Evolutionary conservation across 2,888 invertebrate species (phyloP), one percentile per base, ranked within the genome.

Genomic region (Rhogogaster chlorosoma): DNA sequence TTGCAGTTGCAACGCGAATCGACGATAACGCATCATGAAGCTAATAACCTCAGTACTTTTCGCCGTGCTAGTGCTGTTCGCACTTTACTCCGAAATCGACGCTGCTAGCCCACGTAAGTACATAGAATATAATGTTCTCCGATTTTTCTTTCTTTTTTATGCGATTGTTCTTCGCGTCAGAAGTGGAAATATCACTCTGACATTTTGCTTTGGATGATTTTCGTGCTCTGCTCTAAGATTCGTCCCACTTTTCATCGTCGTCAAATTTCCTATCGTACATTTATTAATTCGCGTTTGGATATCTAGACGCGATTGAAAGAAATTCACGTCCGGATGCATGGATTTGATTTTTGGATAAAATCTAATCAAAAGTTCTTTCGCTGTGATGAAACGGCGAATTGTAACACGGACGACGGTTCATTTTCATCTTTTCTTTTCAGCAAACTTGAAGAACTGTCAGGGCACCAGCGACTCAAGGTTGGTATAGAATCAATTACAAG

Each of bases 1-100:
- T 7, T 22, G 38, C 10, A 36, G 18, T 61, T 57, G 36, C 26
- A 10, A 80, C 36, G 61, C 36, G 61, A 83, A 67, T 45, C 22
- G 64, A 83, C 49, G 45, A 22, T 45, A 45, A 67, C 9, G 18
- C 10, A 36, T 61, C 57, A 83, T 83, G 83, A 83, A 83, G 83
- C 45, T 29, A 0, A 18, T 45, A 10, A 12, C 45, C 10, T 26
- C 42, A 4, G 67, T 70, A 15, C 42, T 83, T 45, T 49, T 83
- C 45, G 26, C 70, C 32, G 42, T 83, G 5, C 15, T 83, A 18
- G 70, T 67, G 45, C 29, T 83, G 0, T 64, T 83, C 29, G 83
- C 83, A 49, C 38, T 83, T 1, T 45, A 42, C 67, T 29, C 49
- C 49, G 83, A 83, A 70, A 70, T 83, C 26, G 32, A 67, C 26